Evolutionary conservation across 1,140 invertebrate genomes (phyloP), one percentile per base, ranked within the genome.

Genomic region (Brachionus calyciflorus): DNA sequence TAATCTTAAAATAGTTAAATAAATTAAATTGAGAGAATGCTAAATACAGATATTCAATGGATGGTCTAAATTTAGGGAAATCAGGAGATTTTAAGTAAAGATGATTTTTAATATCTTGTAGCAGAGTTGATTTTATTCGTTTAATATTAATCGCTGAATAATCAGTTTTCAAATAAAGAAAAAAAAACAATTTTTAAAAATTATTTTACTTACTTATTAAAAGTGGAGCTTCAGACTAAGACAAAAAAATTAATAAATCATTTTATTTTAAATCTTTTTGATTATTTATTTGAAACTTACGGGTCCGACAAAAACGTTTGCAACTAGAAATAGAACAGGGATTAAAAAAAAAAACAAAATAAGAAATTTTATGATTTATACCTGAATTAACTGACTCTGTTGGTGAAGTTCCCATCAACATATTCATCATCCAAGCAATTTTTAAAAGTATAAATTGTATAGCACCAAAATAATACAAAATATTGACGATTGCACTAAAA

Each of bases 401-500:
- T 30, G 68, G 44, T 17, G 68, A 49, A 30, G 68, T 70, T n/a
- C 68, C 68, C 48, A 70, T 49, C 0, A 70, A 17, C 21, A 70
- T 30, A 12, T 70, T 51, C 68, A 70, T 49, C 19, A 70, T 28
- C 48, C 68, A 90, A 9, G 93, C 92, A 28, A 96, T 81, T 83
- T 91, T 92, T 12, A 89, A 81, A n/a, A 94, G 89, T 17, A 94
- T 82, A 86, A 88, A 90, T 84, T 96, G 93, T 89, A 97, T 91
- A 0, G 89, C 87, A 2, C 93, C 93, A 82, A 89, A 88, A 83
- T 94, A 93, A 84, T 93, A 95, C 12, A 96, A 83, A 14, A 96
- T 88, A 80, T 92, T 91, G 12, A 94, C 90, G 77, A 91, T 85
- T 82, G 94, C 93, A 81, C 91, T 91, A 81, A 96, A 91, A 87